These are phyloP conservation scores for Linepithema humile DNA, from an alignment of 1,140 invertebrate species.

Conservation along the genomic window DNA sequence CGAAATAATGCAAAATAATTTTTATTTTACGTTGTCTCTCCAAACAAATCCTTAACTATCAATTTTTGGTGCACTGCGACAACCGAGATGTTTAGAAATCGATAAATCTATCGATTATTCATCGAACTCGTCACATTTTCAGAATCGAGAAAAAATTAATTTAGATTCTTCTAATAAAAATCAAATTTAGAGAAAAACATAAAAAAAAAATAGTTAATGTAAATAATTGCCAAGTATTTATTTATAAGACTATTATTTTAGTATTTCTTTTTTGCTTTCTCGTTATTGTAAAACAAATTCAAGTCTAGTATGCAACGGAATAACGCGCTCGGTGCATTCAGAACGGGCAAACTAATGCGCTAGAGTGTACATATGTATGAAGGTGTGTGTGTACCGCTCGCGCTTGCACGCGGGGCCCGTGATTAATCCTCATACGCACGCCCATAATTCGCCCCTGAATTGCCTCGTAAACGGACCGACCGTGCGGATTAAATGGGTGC, in stretches of 20 bases:
- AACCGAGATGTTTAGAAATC: neutral
- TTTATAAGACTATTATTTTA: neutral
- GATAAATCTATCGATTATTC: neutral
- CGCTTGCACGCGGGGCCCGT: constrained; percentile 24
- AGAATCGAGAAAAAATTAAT: neutral
- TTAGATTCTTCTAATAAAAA: neutral
- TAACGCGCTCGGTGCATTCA: neutral
- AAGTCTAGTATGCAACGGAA: neutral
- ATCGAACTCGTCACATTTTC: neutral
- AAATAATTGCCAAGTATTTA: neutral
- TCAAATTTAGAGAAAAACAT: neutral
- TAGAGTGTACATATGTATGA: constrained; percentile 4
- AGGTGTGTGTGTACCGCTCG: constrained; percentile 13
- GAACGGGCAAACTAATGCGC: constrained; percentile 18
- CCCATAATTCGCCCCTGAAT: constrained; percentile 72
- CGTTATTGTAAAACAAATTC: neutral
- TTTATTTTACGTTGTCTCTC: too few species aligned
- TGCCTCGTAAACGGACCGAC: constrained; percentile 59
- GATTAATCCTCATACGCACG: constrained; percentile 66
- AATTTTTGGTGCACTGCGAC: neutral
- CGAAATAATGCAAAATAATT: neutral
- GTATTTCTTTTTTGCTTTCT: neutral
- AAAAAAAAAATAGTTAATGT: neutral
- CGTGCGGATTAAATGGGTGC: constrained; percentile 64
- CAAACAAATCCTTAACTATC: too few species aligned